Percentiles rank a stretch among this genome's conserved stretches.
These are phyloP conservation scores for Mamestra brassicae DNA, from an alignment of 2,888 invertebrate species.

Conservation along the genomic window DNA sequence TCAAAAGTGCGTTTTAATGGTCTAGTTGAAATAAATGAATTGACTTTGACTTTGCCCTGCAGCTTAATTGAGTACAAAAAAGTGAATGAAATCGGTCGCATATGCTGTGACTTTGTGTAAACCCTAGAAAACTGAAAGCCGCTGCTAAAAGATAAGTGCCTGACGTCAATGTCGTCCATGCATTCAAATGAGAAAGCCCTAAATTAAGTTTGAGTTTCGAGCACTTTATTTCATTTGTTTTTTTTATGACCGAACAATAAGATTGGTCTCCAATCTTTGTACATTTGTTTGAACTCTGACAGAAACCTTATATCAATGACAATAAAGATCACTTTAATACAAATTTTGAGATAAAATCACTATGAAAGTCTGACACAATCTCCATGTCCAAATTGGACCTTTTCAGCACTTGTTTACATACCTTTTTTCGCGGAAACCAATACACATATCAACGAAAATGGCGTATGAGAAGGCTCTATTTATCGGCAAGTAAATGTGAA, in stretches of 20 bases:
- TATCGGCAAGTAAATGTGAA: slow-evolving; percentile 30
- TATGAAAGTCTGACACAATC: neutral
- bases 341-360: neutral
- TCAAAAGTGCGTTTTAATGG: no score
- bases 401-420: slow-evolving; percentile 12
- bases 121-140: neutral
- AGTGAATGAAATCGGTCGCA: no score
- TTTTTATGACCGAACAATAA: neutral
- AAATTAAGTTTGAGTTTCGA: neutral
- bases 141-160: no score
- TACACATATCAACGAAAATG: slow-evolving; percentile 19
- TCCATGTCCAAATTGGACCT: neutral
- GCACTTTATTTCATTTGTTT: neutral
- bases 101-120: neutral
- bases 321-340: neutral
- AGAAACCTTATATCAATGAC: neutral
- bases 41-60: no score
- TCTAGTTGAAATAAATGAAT: no score
- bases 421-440: neutral
- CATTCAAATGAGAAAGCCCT: neutral
- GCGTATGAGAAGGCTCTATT: slow-evolving; percentile 22
- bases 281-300: neutral
- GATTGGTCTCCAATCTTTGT: neutral
- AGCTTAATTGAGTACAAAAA: no score
- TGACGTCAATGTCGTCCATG: neutral